phyloP scores from a whole-genome alignment of 2,888 invertebrate genomes.

The Nesidiocoris tenuis region DNA sequence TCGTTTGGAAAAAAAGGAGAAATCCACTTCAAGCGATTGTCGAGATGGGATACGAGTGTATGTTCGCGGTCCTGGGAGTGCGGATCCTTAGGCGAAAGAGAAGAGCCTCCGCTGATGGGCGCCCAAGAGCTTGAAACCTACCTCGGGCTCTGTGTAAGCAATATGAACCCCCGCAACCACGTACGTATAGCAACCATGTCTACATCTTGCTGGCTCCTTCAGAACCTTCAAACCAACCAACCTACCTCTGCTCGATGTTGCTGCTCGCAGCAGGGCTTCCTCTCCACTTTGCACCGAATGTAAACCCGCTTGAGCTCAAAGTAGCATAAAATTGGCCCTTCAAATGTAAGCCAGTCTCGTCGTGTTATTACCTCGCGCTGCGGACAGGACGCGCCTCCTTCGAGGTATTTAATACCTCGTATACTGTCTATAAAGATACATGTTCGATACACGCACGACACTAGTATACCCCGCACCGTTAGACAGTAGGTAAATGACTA shows the following conservation, averaged over 20 bases:
- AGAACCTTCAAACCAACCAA: neutral
- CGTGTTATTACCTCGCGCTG: conserved; percentile 11
- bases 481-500: too few relatives aligned
- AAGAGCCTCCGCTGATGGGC: neutral
- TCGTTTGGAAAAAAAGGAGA: neutral
- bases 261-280: neutral
- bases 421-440: too few relatives aligned
- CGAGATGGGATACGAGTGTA: neutral
- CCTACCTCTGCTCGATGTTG: neutral
- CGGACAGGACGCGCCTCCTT: neutral
- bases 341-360: conserved; percentile 11
- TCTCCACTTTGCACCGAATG: neutral
- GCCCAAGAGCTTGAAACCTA: conserved; percentile 2
- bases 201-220: neutral
- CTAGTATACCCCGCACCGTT: too few relatives aligned
- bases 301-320: conserved; percentile 20
- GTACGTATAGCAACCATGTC: neutral
- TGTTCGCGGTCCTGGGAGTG: neutral
- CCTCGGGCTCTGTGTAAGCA: neutral
- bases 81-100: neutral
- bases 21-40: neutral
- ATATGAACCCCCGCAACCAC: too few relatives aligned
- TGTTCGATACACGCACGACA: too few relatives aligned
- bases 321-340: conserved; percentile 28
- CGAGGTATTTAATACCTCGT: too few relatives aligned